Percentiles rank a stretch among this genome's conserved stretches.
These are phyloP conservation scores for Calyptomena viridis DNA, from an alignment of 2,113 vertebrate species.

Conservation along the genomic window DNA sequence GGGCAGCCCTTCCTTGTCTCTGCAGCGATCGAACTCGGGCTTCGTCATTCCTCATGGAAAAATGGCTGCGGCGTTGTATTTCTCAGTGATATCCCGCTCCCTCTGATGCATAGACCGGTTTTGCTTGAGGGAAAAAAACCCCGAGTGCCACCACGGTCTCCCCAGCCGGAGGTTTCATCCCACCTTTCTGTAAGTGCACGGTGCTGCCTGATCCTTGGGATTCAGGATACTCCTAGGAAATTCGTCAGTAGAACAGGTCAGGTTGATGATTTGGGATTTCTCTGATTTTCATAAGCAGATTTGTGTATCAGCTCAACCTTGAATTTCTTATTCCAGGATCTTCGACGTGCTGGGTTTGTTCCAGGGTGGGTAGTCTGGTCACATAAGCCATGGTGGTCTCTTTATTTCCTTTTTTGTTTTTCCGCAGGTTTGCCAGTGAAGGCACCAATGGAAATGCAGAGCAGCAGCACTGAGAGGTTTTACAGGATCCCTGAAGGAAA, in stretches of 20 bases:
- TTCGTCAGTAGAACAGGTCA: neutral
- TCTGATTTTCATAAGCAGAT: neutral
- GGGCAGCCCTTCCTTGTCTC: neutral
- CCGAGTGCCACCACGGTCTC: neutral
- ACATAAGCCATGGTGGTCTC: neutral
- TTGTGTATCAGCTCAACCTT: neutral
- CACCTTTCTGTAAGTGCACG: neutral
- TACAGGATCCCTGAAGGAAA: conserved; percentile 83
- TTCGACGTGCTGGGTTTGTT: fast-evolving
- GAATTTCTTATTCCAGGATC: neutral
- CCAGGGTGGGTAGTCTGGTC: neutral
- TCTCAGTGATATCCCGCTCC: neutral
- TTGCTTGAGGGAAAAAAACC: neutral
- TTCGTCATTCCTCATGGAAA: neutral
- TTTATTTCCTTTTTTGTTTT: neutral
- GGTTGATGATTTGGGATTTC: neutral
- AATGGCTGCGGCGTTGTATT: neutral
- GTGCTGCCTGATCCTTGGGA: neutral
- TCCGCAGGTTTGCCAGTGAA: neutral
- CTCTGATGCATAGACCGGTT: too few relatives aligned
- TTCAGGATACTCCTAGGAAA: neutral
- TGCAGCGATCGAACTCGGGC: neutral
- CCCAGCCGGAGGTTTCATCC: neutral
- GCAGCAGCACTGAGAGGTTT: conserved; percentile 58
- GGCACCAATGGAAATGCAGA: conserved; percentile 67